Evolutionary conservation across 1,140 invertebrate genomes (phyloP).

Genomic region (Sycobia sp.): DNA sequence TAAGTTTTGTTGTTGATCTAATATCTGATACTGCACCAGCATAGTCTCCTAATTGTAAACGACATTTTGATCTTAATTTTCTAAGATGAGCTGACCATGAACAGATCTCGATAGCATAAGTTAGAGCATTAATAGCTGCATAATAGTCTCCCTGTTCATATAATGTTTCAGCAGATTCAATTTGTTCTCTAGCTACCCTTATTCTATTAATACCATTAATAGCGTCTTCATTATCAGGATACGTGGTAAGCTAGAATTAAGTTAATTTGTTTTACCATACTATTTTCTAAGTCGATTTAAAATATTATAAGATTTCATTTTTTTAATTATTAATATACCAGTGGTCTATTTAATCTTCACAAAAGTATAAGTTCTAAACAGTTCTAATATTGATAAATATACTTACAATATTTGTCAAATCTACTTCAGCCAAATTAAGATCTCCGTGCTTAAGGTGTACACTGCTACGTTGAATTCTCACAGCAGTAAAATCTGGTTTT

Average conservation of each 20-base stretch:
- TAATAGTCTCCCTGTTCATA: slow-evolving; percentile 71
- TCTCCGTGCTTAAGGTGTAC: slow-evolving; percentile 89
- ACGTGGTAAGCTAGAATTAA: slow-evolving; percentile 69
- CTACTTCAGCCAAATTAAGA: slow-evolving; percentile 79
- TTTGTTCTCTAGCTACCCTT: slow-evolving; percentile 69
- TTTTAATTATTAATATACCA: neutral
- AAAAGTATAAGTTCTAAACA: no score
- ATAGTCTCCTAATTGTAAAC: slow-evolving; percentile 80
- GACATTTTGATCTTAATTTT: slow-evolving; percentile 85
- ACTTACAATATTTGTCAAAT: slow-evolving; percentile 87
- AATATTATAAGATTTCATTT: neutral
- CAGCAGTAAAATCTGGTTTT: slow-evolving; percentile 92
- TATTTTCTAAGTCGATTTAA: neutral
- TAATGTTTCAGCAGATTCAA: slow-evolving; percentile 71
- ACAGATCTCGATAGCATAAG: slow-evolving; percentile 81
- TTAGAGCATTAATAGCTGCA: slow-evolving; percentile 74
- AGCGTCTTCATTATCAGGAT: slow-evolving; percentile 81
- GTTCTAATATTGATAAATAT: neutral
- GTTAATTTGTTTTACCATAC: neutral
- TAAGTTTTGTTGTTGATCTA: slow-evolving; percentile 85
- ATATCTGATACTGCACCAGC: slow-evolving; percentile 90
- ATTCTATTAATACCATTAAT: slow-evolving; percentile 69
- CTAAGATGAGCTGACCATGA: slow-evolving; percentile 87
- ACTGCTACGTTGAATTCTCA: slow-evolving; percentile 83
- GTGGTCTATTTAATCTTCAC: neutral